Conservation (phyloP, 1,140 invertebrate genomes). For the silkworm (Bombyx mori) region ASM3026992v2 NC_085113.1:6937501-6938000, state of each 20-base stretch:
- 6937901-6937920: slow-evolving; percentile 32
- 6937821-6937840: slow-evolving; percentile 45
- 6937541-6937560: too few species aligned
- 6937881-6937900: slow-evolving; percentile 51
- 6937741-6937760: slow-evolving; percentile 36
- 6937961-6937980: slow-evolving; percentile 59
- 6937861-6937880: slow-evolving; percentile 44
- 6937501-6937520: too few species aligned
- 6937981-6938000: slow-evolving; percentile 62
- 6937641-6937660: slow-evolving; percentile 72
- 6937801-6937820: slow-evolving; percentile 40
- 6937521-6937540: too few species aligned
- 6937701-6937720: slow-evolving; percentile 41
- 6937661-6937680: slow-evolving; percentile 72
- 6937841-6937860: slow-evolving; percentile 35
- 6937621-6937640: too few species aligned
- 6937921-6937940: slow-evolving; percentile 43
- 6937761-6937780: slow-evolving; percentile 32
- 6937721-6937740: slow-evolving; percentile 38
- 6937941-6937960: slow-evolving; percentile 59
- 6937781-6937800: slow-evolving; percentile 37
- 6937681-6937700: slow-evolving; percentile 66
- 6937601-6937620: too few species aligned
- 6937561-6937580: too few species aligned
- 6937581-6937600: too few species aligned